Percentiles rank a stretch among this genome's conserved stretches.
These are phyloP conservation scores for Drosophila sordidapex DNA, from an alignment of 2,888 invertebrate genomes.

Conservation along the genomic window DNA sequence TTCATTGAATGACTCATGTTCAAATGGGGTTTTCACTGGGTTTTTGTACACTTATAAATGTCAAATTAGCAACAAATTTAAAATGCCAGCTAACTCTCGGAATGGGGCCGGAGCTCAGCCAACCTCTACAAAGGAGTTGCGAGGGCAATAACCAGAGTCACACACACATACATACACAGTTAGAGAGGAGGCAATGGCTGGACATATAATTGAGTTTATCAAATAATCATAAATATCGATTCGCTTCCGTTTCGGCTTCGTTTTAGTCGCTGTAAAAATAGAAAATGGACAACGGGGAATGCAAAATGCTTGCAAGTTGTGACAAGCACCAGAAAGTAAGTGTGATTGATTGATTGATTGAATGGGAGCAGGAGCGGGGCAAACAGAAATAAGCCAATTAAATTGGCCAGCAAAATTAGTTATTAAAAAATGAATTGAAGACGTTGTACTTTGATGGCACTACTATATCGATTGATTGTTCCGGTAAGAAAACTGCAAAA, in stretches of 20 bases:
- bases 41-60: conserved; percentile 54
- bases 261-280: conserved; percentile 32
- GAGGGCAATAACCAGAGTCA: conserved; percentile 57
- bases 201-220: conserved; percentile 72
- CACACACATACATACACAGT: conserved; percentile 7
- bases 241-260: conserved; percentile 32
- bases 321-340: conserved; percentile 27
- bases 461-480: conserved; percentile 55
- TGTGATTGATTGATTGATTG: conserved; percentile 58
- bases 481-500: conserved; percentile 42
- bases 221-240: conserved; percentile 81
- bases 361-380: conserved; percentile 22
- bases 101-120: conserved; percentile 19
- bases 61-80: conserved; percentile 75
- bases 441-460: conserved; percentile 31
- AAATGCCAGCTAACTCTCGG: conserved; percentile 61
- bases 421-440: conserved; percentile 49
- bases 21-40: conserved; percentile 40
- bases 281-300: conserved; percentile 56
- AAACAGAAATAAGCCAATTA: conserved; percentile 48
- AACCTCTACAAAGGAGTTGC: conserved; percentile 34
- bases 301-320: conserved; percentile 55
- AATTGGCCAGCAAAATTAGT: conserved; percentile 54
- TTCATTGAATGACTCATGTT: conserved; percentile 38
- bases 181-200: conserved; percentile 16